Conservation (phyloP, 2,888 invertebrate species). For the Troides helena region DNA sequence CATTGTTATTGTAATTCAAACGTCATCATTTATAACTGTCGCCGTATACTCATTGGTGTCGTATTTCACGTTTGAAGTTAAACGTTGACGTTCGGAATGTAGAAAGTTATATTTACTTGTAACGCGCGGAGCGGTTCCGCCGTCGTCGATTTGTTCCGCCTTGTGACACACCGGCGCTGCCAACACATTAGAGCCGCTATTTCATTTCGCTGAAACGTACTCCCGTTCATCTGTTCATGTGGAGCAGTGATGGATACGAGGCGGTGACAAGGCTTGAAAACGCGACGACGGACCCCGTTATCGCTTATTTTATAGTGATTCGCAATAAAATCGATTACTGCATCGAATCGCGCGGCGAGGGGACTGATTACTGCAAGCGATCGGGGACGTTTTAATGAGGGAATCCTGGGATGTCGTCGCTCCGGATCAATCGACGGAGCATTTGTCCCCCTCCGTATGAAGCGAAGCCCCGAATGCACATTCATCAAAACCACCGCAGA, state of each 20-base stretch:
- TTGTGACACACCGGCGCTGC: constrained; percentile 38
- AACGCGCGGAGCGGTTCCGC: constrained; percentile 13
- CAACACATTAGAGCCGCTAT: constrained; percentile 51
- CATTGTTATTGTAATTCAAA: too few relatives aligned
- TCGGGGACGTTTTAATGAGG: constrained; percentile 68
- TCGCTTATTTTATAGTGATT: constrained; percentile 62
- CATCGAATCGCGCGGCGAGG: constrained; percentile 50
- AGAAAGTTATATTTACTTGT: constrained; percentile 24
- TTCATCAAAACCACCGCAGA: constrained; percentile 63
- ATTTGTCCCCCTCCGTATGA: constrained; percentile 70
- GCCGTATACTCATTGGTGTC: neutral
- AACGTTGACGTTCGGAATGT: constrained; percentile 15
- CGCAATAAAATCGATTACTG: constrained; percentile 71
- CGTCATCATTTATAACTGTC: too few relatives aligned
- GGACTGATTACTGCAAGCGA: constrained; percentile 45
- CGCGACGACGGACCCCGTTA: constrained; percentile 48
- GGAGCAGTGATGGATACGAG: constrained; percentile 60
- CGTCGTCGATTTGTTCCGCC: constrained; percentile 32
- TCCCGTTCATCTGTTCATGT: constrained; percentile 46
- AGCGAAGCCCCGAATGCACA: constrained; percentile 65
- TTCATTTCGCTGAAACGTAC: constrained; percentile 39
- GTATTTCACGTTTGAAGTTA: constrained; percentile 25
- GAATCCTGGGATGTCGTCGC: constrained; percentile 64
- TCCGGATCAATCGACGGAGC: constrained; percentile 50
- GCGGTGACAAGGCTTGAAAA: constrained; percentile 50